These are phyloP conservation scores for Orchesellides sinensis DNA, from an alignment of 2,888 invertebrate species.

Conservation along the genomic window DNA sequence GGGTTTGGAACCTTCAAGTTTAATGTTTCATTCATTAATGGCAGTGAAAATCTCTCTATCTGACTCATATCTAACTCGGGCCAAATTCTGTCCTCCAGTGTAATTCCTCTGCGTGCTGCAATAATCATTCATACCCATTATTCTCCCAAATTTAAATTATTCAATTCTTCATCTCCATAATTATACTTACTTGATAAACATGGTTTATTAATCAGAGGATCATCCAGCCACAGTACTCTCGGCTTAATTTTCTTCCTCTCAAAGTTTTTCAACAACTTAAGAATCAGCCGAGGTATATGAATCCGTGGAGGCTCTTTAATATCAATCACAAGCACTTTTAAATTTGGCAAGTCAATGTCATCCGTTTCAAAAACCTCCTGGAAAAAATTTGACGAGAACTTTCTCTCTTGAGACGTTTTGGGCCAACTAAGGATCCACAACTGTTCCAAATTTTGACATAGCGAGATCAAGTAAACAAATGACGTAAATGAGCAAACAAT, in stretches of 20 bases:
- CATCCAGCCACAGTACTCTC: conserved; percentile 69
- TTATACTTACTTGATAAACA: conserved; percentile 32
- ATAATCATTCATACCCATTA: not conserved
- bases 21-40: conserved; percentile 62
- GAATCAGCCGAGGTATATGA: conserved; percentile 60
- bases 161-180: not conserved
- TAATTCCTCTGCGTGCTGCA: conserved; percentile 34
- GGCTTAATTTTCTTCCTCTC: conserved; percentile 43
- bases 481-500: conserved; percentile 65
- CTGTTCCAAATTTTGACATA: conserved; percentile 69
- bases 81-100: conserved; percentile 57
- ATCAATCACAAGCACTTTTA: conserved; percentile 65
- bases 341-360: conserved; percentile 62
- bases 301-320: conserved; percentile 67
- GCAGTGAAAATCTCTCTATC: conserved; percentile 58
- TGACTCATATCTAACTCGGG: conserved; percentile 51
- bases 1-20: conserved; percentile 22
- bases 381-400: conserved; percentile 57
- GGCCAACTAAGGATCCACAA: conserved; percentile 71
- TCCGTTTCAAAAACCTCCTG: conserved; percentile 57
- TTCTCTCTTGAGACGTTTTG: conserved; percentile 66
- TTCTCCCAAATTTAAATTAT: not conserved
- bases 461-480: conserved; percentile 66
- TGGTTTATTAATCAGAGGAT: conserved; percentile 64
- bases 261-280: conserved; percentile 57